Base-by-base conservation (phyloP, 2,113 vertebrate genomes). In the Rostratula benghalensis region DNA sequence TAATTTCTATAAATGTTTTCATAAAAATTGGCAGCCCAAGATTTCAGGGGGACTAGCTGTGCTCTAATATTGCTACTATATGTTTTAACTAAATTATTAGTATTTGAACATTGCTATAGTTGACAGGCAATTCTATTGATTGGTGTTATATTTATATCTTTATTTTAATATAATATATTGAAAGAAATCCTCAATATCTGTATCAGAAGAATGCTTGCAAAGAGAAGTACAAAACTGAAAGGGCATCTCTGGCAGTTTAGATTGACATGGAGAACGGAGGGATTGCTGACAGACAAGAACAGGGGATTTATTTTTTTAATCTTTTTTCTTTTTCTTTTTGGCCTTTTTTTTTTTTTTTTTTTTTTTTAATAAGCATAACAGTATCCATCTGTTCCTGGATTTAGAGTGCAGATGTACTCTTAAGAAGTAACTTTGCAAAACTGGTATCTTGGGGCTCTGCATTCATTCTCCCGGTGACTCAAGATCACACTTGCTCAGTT, bases 311-410 rank as follows among this genome's bases (percentile, higher is more conserved):
- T 46, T 67, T 35, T 39, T 4, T n/a, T 59, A 24, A 3, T 18
- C n/a, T 24, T 6, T 24, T 30, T 43, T 2, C 7, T 5, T 8
- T 1, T 56, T 31, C 41, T 51, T 57, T 18, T 65, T 71, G n/a
- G n/a, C n/a, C n/a, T n/a, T n/a, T n/a, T n/a, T n/a, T 11, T 28
- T 27, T 19, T 35, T 50, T 13, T 56, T 31, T 46, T 51, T 57
- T 18, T 65, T 71, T 64, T 79, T 54, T 0, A 82, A 88, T 90
- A 90, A 71, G 63, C 85, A 31, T 92, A 95, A 78, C 75, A 78
- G 41, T 39, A 86, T 78, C 93, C 93, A 96, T 96, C 90, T 93
- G 88, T 90, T 88, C 51, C 79, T 81, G 90, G 79, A 89, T 89
- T 96, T 87, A 81, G 69, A 89, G 30, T 93, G 76, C 71, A 93